Evolutionary conservation across 2,888 invertebrate genomes (phyloP).

Genomic region (Drosophila nr. fundita): DNA sequence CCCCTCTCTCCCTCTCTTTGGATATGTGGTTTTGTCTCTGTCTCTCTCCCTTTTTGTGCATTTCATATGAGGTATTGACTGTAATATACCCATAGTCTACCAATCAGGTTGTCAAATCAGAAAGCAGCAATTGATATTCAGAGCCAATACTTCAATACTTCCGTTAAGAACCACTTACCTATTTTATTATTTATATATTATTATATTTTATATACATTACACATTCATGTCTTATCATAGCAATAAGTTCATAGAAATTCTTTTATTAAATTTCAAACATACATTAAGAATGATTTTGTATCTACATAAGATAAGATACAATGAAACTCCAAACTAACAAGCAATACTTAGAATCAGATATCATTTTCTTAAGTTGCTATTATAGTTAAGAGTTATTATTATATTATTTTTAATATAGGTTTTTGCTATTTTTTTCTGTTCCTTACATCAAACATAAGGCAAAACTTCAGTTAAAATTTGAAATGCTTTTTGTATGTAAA

Average conservation of each 20-base stretch:
- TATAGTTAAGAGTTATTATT: neutral
- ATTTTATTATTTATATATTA: neutral
- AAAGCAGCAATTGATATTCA: neutral
- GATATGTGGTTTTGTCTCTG: neutral
- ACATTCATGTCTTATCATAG: too few species aligned
- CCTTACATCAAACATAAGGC: fast-evolving
- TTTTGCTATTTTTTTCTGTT: neutral
- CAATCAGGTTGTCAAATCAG: neutral
- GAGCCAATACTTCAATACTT: neutral
- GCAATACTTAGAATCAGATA: neutral
- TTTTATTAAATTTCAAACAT: neutral
- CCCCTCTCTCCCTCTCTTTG: neutral
- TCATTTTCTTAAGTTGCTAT: neutral
- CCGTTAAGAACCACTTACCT: neutral
- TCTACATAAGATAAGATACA: neutral
- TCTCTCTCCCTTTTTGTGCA: neutral
- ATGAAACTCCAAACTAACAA: neutral
- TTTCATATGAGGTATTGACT: constrained; percentile 1
- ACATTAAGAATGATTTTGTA: neutral
- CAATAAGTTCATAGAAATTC: neutral
- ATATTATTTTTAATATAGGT: neutral
- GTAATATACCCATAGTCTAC: constrained; percentile 1
- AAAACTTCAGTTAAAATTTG: neutral
- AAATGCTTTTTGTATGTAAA: neutral
- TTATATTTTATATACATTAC: neutral